phyloP scores from a whole-genome alignment of 2,797 vertebrate genomes.

The Iguana delicatissima region DNA sequence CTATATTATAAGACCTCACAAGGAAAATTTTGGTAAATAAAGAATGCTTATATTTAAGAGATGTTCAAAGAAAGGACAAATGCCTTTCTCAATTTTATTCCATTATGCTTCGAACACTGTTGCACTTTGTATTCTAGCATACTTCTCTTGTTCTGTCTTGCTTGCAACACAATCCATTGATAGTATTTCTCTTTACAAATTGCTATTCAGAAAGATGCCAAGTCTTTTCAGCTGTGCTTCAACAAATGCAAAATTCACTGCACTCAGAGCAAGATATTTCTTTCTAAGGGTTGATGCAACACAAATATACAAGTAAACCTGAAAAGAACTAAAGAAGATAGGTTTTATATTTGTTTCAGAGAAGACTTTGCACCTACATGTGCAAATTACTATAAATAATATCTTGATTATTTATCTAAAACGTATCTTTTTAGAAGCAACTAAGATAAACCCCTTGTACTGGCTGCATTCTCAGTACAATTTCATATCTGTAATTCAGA shows the following conservation, averaged over 20 bases:
- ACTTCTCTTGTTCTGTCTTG: not conserved
- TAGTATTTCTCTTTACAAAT: not conserved
- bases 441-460: not conserved
- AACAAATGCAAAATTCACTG: not conserved
- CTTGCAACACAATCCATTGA: not conserved
- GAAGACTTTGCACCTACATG: not conserved
- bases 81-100: not conserved
- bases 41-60: not conserved
- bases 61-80: not conserved
- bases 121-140: not conserved
- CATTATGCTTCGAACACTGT: not conserved
- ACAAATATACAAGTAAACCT: not conserved
- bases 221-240: not conserved
- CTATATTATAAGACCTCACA: not conserved
- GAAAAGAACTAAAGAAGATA: not conserved
- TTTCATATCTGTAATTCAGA: not conserved
- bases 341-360: slow-evolving; percentile 1
- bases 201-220: not conserved
- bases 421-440: not conserved
- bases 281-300: not conserved
- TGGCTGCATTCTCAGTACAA: not conserved
- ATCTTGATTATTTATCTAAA: too few relatives aligned
- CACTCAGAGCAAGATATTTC: not conserved
- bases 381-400: too few relatives aligned
- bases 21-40: not conserved